Evolutionary conservation across 1,140 invertebrate species (phyloP).

Genomic region (Spodoptera litura): DNA sequence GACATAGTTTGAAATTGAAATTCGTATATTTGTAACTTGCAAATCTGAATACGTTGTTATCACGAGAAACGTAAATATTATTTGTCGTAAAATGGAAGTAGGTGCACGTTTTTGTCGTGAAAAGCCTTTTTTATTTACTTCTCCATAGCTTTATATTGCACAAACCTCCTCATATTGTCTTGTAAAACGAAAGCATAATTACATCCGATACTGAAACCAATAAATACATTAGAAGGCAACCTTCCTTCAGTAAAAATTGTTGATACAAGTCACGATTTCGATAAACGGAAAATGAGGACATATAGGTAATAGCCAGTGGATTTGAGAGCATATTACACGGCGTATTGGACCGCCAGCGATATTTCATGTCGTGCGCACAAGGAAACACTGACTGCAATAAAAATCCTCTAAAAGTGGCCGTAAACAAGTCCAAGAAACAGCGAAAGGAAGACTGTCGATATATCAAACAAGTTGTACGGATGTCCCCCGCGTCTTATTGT

Average conservation of each 20-base stretch:
- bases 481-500: constrained; percentile 15
- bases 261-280: constrained; percentile 69
- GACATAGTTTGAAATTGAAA: too few relatives aligned
- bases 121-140: too few relatives aligned
- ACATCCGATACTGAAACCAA: constrained; percentile 28
- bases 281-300: constrained; percentile 66
- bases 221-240: constrained; percentile 40
- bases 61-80: too few relatives aligned
- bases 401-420: constrained; percentile 57
- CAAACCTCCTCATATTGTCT: constrained; percentile 11
- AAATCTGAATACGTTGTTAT: too few relatives aligned
- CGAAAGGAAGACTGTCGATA: constrained; percentile 33
- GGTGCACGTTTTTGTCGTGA: too few relatives aligned
- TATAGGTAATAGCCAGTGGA: constrained; percentile 65
- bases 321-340: constrained; percentile 58
- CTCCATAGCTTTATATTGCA: not conserved
- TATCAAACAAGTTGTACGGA: constrained; percentile 40
- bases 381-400: constrained; percentile 56
- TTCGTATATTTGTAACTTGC: too few relatives aligned
- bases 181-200: constrained; percentile 23
- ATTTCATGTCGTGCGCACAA: constrained; percentile 61
- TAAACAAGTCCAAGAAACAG: constrained; percentile 56
- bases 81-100: too few relatives aligned
- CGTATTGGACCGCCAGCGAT: constrained; percentile 61
- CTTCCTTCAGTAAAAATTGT: constrained; percentile 49